Evolutionary conservation across 1,140 invertebrate genomes (phyloP).

Genomic region (Dufourea novaeangliae): DNA sequence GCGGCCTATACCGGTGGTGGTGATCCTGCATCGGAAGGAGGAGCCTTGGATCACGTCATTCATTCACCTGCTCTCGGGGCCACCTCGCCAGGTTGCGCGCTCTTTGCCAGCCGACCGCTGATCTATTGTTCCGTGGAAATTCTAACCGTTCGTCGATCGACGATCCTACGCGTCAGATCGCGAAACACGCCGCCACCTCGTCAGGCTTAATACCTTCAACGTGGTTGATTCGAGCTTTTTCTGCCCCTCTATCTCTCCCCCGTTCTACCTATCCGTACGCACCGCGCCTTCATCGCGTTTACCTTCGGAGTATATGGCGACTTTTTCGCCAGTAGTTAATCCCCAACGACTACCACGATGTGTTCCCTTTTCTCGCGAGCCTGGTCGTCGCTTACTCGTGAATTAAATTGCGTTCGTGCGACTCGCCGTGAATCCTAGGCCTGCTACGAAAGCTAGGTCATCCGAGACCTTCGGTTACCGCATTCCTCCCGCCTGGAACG

Average conservation of each 20-base stretch:
- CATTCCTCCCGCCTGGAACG: constrained; percentile 26
- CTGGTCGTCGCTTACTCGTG: background rate
- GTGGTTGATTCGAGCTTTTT: background rate
- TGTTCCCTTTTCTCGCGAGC: background rate
- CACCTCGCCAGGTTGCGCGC: constrained; percentile 37
- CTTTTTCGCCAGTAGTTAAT: too few relatives aligned
- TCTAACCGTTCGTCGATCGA: constrained; percentile 35
- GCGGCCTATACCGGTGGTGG: constrained; percentile 40
- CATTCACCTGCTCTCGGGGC: constrained; percentile 67
- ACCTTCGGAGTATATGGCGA: background rate
- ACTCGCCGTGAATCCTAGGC: background rate
- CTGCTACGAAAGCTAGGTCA: constrained; percentile 11
- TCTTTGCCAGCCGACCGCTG: constrained; percentile 33
- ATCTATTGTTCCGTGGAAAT: constrained; percentile 66
- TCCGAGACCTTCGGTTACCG: constrained; percentile 19
- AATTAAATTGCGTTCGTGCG: constrained; percentile 9
- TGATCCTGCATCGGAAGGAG: constrained; percentile 33
- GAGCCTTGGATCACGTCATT: constrained; percentile 69
- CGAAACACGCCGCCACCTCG: constrained; percentile 59
- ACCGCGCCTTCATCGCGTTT: background rate
- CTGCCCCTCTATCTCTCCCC: background rate
- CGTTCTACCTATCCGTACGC: background rate
- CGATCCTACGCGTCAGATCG: constrained; percentile 28
- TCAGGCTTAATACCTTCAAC: constrained; percentile 50
- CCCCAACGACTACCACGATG: too few relatives aligned